These are phyloP conservation scores for Protobothrops mucrosquamatus DNA, from an alignment of 2,113 vertebrate genomes.

Conservation along the genomic window DNA sequence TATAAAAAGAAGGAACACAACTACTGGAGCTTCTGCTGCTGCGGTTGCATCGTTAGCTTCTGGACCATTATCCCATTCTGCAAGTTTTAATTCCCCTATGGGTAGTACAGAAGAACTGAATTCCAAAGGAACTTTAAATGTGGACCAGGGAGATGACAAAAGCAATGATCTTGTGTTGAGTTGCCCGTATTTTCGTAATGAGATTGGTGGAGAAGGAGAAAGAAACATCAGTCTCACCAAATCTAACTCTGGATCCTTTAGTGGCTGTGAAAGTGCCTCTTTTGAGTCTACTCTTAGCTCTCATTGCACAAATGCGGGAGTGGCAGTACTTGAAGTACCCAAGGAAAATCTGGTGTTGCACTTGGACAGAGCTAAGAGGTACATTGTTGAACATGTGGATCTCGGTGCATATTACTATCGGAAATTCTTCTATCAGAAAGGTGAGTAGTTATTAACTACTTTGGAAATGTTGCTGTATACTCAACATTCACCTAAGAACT, in stretches of 20 bases:
- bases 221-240: conserved; percentile 86
- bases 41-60: conserved; percentile 84
- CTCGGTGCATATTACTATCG: conserved; percentile 92
- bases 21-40: conserved; percentile 90
- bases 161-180: conserved; percentile 92
- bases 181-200: conserved; percentile 94
- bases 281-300: conserved; percentile 87
- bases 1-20: conserved; percentile 88
- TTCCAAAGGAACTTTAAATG: conserved; percentile 81
- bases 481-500: background rate
- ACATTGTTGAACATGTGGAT: conserved; percentile 92
- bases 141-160: conserved; percentile 90
- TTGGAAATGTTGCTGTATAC: background rate
- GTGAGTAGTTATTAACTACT: conserved; percentile 67
- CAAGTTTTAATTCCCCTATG: conserved; percentile 89
- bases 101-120: conserved; percentile 93
- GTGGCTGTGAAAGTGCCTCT: conserved; percentile 80
- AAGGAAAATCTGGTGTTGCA: conserved; percentile 85
- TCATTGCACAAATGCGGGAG: conserved; percentile 92
- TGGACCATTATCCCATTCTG: conserved; percentile 83
- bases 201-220: conserved; percentile 87
- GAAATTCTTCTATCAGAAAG: conserved; percentile 91
- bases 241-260: conserved; percentile 83
- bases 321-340: conserved; percentile 90
- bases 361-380: conserved; percentile 86